Base-by-base conservation (phyloP, 2,797 vertebrate species). In the Halcyon chelicuti region DNA sequence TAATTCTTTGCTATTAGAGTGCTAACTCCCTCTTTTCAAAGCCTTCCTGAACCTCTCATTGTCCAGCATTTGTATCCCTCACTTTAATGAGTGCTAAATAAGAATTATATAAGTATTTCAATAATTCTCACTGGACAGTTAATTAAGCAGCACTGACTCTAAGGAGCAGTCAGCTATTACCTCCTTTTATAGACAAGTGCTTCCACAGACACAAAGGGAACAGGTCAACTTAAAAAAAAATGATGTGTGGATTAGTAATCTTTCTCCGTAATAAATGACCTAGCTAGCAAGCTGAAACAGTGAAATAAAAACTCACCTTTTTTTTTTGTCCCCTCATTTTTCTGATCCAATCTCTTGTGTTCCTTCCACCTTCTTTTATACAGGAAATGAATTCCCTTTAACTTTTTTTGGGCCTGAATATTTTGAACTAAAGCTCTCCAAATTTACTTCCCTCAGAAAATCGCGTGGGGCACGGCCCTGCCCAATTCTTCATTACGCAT, bases 51-150 rank as follows among this genome's bases (percentile, higher is more conserved):
- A 97, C 96, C 87, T 95, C 97, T 96, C 95, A 95, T 97, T 97
- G 97, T 98, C 96, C 98, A 90, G 95, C 97, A 97, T 98, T 98
- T 98, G 97, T 97, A 97, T 96, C 96, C 89, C 97, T 97, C 97
- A 97, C 87, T 98, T 98, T 98, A 98, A 98, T 97, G 97, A 98
- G 96, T 70, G 82, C 95, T 98, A 98, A 98, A 98, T 98, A 98
- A 98, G 97, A 98, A 98, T 98, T 97, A 98, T 97, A 96, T 96
- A 98, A 97, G 97, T 97, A 97, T 97, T 98, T 98, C 94, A 98
- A 98, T 98, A 98, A 98, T 98, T 98, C 97, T 98, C 96, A 92
- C 95, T 96, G 97, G 97, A 98, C 96, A 98, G 97, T 98, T 98
- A 98, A 98, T 97, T 97, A 98, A 97, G 97, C 96, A 97, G 87